phyloP scores from a whole-genome alignment of 2,113 vertebrate species.

The Gadus macrocephalus region DNA sequence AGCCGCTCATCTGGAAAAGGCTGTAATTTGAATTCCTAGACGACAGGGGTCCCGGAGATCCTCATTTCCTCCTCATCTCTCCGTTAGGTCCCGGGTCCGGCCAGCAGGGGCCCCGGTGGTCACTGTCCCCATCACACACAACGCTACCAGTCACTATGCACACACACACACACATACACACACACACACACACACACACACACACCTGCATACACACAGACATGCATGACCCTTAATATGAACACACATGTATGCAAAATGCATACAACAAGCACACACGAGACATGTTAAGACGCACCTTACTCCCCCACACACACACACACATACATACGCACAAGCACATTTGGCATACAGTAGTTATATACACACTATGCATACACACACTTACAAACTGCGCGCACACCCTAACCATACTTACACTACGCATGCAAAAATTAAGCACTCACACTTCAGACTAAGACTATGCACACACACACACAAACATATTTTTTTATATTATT shows the following conservation, averaged over 20 bases:
- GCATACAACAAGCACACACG: too few relatives aligned
- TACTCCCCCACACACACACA: constrained; percentile 10
- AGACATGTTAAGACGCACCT: background rate
- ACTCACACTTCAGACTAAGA: background rate
- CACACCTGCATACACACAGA: background rate
- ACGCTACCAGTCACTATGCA: constrained; percentile 17
- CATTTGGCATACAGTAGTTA: background rate
- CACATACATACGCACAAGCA: constrained; percentile 18
- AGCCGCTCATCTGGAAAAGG: constrained; percentile 74
- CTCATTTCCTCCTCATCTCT: constrained; percentile 60
- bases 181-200: constrained; percentile 4
- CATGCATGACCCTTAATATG: background rate
- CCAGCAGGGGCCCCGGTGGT: constrained; percentile 53
- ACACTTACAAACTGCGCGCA: constrained; percentile 3
- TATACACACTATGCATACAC: background rate
- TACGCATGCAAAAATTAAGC: background rate
- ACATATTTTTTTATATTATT: too few relatives aligned
- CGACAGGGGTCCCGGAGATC: constrained; percentile 59
- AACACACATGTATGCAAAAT: background rate
- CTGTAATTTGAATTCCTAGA: constrained; percentile 69
- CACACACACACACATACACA: constrained; percentile 10
- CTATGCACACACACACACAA: too few relatives aligned
- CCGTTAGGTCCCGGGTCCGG: constrained; percentile 39
- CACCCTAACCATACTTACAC: background rate
- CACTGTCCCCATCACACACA: constrained; percentile 13